Evolutionary conservation across 37 sponge, comb jelly and placozoan species (phyloP).

Genomic region (Haliclona indistincta): DNA sequence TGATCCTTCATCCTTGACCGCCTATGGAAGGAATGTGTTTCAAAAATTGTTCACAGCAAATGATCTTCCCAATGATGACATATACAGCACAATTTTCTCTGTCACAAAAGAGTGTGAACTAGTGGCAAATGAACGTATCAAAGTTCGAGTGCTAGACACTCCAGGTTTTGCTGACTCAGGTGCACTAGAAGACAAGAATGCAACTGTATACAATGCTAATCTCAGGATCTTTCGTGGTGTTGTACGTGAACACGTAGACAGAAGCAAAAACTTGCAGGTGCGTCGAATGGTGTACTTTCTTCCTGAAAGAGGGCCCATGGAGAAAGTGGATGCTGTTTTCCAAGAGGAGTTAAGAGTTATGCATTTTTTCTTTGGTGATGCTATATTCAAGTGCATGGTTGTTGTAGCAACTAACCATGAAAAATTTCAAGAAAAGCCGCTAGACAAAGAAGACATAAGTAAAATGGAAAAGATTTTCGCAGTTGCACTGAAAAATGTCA

Average conservation of each 20-base stretch:
- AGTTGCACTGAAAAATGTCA: not conserved
- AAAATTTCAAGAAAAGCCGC: too few relatives aligned
- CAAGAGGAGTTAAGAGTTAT: conserved; percentile 3
- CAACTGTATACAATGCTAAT: not conserved
- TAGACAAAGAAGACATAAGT: not conserved
- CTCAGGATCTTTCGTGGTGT: not conserved
- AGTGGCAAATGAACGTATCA: not conserved
- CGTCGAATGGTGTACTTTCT: conserved; percentile 6
- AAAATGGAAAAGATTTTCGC: not conserved
- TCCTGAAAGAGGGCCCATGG: not conserved
- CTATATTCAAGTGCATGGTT: conserved; percentile 15
- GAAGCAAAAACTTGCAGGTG: not conserved
- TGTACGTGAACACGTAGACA: not conserved
- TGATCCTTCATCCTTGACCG: not conserved
- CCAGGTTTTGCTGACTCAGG: conserved; percentile 23
- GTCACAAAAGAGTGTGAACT: conserved; percentile 1
- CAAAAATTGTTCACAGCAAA: not conserved
- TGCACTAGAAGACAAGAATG: not conserved
- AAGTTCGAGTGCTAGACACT: conserved; percentile 15
- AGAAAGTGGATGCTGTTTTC: not conserved
- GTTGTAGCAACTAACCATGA: conserved; percentile 21
- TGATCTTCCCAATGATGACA: not conserved
- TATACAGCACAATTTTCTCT: too few relatives aligned
- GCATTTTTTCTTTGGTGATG: conserved; percentile 5
- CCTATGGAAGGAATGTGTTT: not conserved